Evolutionary conservation across 2,888 invertebrate species (phyloP), one percentile per base, ranked within the genome.

Genomic region (Cecidostiba fungosa): DNA sequence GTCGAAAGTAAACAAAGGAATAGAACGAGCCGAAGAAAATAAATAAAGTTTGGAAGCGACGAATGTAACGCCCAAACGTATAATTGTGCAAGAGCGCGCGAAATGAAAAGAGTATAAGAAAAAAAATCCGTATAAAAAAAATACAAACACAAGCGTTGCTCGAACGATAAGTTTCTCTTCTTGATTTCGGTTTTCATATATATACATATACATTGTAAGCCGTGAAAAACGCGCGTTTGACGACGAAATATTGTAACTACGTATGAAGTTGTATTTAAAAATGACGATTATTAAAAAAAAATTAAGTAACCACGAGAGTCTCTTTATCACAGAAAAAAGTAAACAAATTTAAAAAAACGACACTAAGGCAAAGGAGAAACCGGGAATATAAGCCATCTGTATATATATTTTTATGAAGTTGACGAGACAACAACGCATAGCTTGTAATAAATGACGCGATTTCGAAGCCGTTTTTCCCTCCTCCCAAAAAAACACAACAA

Each of bases 371-470:
- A 80, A 76, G 29, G 77, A 72, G 70, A 72, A 82, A 83, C 77
- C 80, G 77, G 29, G 70, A 79, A 59, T 77, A 87, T 85, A 87
- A 82, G 82, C 86, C 80, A 85, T 50, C 85, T 90, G 89, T 87
- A 88, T 89, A 92, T 92, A 93, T 93, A 93, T 93, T 93, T 93
- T 93, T 93, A 92, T 92, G 92, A 92, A 92, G 92, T 92, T 92
- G 90, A 92, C 91, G 91, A 92, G 90, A 90, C 91, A 91, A 91
- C 91, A 90, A 90, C 90, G 91, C 90, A 90, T 92, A 92, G 91
- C 91, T 93, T 91, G 91, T 92, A 91, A 91, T 90, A 81, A 87
- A 84, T 72, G 66, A 84, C 72, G 82, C 76, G 82, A 84, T 84
- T 86, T 85, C 82, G 84, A 87, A 83, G 69, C 78, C 62, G 73